phyloP scores from a whole-genome alignment of 2,888 invertebrate species.

The Rosalia funebris region DNA sequence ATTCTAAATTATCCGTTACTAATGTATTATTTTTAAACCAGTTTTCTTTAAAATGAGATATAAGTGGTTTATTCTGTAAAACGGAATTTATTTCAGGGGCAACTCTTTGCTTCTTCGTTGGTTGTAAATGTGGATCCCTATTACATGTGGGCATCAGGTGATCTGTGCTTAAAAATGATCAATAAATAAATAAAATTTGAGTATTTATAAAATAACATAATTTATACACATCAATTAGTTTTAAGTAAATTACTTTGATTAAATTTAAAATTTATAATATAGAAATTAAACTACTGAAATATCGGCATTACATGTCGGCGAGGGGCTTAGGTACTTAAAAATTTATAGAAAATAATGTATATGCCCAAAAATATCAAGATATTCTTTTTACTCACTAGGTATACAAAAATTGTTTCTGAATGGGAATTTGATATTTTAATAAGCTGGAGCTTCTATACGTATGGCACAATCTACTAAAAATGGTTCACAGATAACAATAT shows the following conservation, averaged over 20 bases:
- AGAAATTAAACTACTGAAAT: not conserved
- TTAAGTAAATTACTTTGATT: not conserved
- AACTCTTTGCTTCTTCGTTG: constrained; percentile 51
- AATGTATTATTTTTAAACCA: constrained; percentile 66
- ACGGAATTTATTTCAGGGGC: constrained; percentile 42
- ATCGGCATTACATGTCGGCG: not conserved
- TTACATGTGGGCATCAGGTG: constrained; percentile 58
- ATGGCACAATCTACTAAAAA: no score
- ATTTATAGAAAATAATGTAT: not conserved
- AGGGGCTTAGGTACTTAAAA: not conserved
- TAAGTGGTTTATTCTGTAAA: constrained; percentile 39
- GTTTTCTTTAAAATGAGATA: constrained; percentile 52
- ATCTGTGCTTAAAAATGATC: constrained; percentile 41
- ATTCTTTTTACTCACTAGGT: no score
- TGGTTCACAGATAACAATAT: no score
- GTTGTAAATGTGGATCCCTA: constrained; percentile 44
- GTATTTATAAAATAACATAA: not conserved
- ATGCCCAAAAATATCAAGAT: not conserved
- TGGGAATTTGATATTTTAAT: no score
- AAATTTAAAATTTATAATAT: not conserved
- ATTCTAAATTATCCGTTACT: constrained; percentile 62
- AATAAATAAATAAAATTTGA: constrained; percentile 24
- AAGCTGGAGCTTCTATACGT: no score
- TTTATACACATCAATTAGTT: not conserved
- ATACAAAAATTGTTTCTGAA: no score